Evolutionary conservation across 2,797 vertebrate genomes (phyloP), one percentile per base, ranked within the genome.

Genomic region (Holocentrus rufus): DNA sequence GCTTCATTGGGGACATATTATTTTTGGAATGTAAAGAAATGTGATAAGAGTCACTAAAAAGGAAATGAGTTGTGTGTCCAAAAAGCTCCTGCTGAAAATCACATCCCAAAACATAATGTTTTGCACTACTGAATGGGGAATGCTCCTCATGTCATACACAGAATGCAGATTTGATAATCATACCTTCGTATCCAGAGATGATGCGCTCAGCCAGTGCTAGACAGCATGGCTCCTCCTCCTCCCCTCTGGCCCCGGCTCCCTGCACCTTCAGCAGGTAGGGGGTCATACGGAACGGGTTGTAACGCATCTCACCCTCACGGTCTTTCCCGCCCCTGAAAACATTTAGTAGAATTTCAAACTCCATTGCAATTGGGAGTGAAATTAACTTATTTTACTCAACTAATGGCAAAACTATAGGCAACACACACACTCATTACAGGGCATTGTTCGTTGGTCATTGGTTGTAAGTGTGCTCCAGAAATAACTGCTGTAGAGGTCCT

Each of bases 161-260:
- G 25, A 25, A 50, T 60, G 42, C 17, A n/a, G 27, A 65, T 36
- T 8, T 42, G n/a, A 49, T 46, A 42, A 10, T 5, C 88, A 74
- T 87, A 95, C 97, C 96, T 91, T 97, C 95, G 11, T 97, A 98
- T 91, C 96, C 97, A 63, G 97, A 98, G 87, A 95, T 96, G 81
- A 96, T 94, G 85, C 95, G 96, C 78, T 97, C 96, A 27, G 92
- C 95, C 81, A 97, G 86, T 0, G 91, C 93, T 60, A 98, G 86
- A 56, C 96, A 98, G 84, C 96, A 97, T 0, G 94, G 91, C 36
- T 96, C 95, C 14, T 94, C 93, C 3, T 91, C 94, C 1, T 89
- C 77, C 58, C 91, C 91, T 0, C 56, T 71, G 39, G 86, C 66
- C 17, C 80, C 79, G 30, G 87, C 77, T 27, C 85, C 87, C 42